Percentiles rank a stretch among this genome's conserved stretches.
Conservation (phyloP, 2,888 invertebrate species). For the Tachystola acroxantha region DNA sequence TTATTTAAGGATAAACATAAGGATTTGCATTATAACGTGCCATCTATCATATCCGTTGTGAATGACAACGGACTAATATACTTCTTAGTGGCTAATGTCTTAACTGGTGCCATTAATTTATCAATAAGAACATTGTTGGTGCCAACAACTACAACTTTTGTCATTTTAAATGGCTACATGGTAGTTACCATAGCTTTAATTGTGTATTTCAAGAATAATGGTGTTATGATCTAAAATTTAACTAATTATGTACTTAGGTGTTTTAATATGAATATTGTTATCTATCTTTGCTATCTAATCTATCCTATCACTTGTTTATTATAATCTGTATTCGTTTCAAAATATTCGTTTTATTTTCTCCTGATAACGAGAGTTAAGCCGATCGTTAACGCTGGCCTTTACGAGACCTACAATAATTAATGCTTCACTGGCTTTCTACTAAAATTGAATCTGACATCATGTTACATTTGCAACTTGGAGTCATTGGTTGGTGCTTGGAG, state of each 20-base stretch:
- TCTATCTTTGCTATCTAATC: too few species aligned
- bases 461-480: too few species aligned
- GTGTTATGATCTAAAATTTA: constrained; percentile 52
- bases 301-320: too few species aligned
- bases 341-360: too few species aligned
- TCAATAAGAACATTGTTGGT: constrained; percentile 79
- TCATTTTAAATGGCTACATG: constrained; percentile 80
- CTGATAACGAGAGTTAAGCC: too few species aligned
- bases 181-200: constrained; percentile 39
- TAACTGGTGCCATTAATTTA: constrained; percentile 91
- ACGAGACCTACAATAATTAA: too few species aligned
- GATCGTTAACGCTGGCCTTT: too few species aligned
- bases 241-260: background rate
- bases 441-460: too few species aligned
- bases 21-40: constrained; percentile 38
- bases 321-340: too few species aligned
- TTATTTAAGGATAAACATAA: constrained; percentile 42
- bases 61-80: constrained; percentile 90
- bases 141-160: constrained; percentile 49
- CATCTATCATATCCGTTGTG: constrained; percentile 82
- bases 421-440: too few species aligned
- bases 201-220: constrained; percentile 52
- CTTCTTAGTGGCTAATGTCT: constrained; percentile 89
- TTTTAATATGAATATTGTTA: too few species aligned
- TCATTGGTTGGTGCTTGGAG: too few species aligned